phyloP scores from a whole-genome alignment of 2,797 vertebrate species.

The Bradypodion ventrale region DNA sequence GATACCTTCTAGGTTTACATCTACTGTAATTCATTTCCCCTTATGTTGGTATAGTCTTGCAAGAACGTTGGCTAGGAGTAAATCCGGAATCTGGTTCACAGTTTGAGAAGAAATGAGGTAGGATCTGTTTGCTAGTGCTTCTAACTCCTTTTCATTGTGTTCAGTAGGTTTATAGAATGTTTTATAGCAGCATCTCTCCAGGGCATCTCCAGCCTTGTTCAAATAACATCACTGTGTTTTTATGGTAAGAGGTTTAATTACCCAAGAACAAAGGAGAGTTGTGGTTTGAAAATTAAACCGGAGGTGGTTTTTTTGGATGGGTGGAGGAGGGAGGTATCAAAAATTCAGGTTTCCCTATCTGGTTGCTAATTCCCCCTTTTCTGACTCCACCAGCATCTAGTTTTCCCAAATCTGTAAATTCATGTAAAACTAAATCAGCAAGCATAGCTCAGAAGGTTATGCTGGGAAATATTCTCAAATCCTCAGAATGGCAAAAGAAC shows the following conservation, averaged over 20 bases:
- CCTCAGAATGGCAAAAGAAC: neutral
- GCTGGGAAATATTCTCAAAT: neutral
- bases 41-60: neutral
- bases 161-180: constrained; percentile 24
- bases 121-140: neutral
- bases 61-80: neutral
- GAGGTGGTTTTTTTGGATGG: too few relatives aligned
- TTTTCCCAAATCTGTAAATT: neutral
- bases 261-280: neutral
- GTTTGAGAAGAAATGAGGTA: neutral
- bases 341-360: neutral
- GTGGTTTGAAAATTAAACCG: constrained; percentile 38
- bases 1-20: neutral
- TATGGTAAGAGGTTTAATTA: neutral
- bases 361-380: neutral
- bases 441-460: neutral
- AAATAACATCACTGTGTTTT: constrained; percentile 17
- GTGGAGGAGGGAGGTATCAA: neutral
- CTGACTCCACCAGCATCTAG: rapidly evolving
- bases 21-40: neutral
- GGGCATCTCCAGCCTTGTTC: neutral
- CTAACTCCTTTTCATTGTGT: neutral
- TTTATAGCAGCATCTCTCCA: neutral
- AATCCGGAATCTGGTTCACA: neutral
- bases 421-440: neutral